Conservation (phyloP, 2,888 invertebrate genomes). For the Meloe dianella region DNA sequence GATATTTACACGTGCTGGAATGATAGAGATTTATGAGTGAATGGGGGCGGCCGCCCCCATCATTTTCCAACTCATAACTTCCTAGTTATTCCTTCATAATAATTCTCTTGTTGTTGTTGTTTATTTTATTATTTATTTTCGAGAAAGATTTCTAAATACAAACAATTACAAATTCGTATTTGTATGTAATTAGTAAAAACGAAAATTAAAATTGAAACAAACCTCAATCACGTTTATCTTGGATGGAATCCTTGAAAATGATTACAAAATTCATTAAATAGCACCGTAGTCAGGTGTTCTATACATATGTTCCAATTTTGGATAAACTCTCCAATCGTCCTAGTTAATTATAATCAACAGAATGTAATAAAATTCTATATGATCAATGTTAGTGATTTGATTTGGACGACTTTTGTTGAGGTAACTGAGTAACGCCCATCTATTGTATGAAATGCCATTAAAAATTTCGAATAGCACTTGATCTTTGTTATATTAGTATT, state of each 20-base stretch:
- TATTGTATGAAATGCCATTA: slow-evolving; percentile 54
- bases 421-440: slow-evolving; percentile 30
- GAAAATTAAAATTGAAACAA: too few species aligned
- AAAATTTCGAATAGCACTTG: slow-evolving; percentile 53
- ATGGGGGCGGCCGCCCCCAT: background rate
- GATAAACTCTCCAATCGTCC: background rate
- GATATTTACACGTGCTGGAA: slow-evolving; percentile 7
- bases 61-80: background rate
- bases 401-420: background rate
- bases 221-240: too few species aligned
- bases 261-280: too few species aligned
- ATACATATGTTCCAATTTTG: background rate
- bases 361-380: background rate
- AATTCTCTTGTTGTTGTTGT: too few species aligned
- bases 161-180: background rate
- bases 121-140: too few species aligned
- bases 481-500: slow-evolving; percentile 43
- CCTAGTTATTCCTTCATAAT: background rate
- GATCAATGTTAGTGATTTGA: background rate
- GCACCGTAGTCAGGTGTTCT: background rate
- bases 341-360: background rate
- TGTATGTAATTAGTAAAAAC: background rate
- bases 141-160: too few species aligned
- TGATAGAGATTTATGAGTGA: background rate
- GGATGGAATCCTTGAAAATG: too few species aligned